Evolutionary conservation across 37 sponge, comb jelly and placozoan species (phyloP).

Genomic region (Spongilla lacustris): DNA sequence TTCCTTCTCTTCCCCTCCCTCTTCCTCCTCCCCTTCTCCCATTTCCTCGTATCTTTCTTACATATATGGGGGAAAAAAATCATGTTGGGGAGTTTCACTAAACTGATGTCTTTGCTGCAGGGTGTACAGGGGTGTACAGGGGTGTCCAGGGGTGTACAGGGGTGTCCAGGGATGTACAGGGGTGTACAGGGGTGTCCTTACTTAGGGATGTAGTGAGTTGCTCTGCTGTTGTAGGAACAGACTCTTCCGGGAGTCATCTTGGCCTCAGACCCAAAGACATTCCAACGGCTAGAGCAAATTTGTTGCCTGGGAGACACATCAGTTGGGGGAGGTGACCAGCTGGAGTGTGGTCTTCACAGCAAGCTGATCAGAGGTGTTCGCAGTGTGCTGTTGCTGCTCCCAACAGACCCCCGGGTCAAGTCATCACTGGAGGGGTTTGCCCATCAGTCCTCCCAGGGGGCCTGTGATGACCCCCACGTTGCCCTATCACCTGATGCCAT

Average conservation of each 20-base stretch:
- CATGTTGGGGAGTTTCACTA: too few species aligned
- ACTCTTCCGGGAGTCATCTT: slow-evolving; percentile 74
- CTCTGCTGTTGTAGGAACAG: slow-evolving; percentile 49
- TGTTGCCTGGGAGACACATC: slow-evolving; percentile 35
- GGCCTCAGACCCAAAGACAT: slow-evolving; percentile 36
- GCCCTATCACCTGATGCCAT: slow-evolving; percentile 33
- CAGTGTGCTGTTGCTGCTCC: slow-evolving; percentile 72
- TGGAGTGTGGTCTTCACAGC: not conserved
- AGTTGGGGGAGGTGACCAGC: not conserved
- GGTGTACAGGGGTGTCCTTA: too few species aligned
- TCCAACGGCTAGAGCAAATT: slow-evolving; percentile 71
- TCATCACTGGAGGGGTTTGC: slow-evolving; percentile 50
- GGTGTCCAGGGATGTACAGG: too few species aligned
- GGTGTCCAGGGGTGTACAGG: too few species aligned
- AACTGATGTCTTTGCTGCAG: too few species aligned
- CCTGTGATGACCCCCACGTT: slow-evolving; percentile 32
- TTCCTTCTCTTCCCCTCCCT: too few species aligned
- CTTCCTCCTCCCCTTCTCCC: too few species aligned
- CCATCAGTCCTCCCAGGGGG: slow-evolving; percentile 30
- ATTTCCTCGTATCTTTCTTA: too few species aligned
- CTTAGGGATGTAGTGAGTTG: not conserved
- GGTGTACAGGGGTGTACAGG: too few species aligned
- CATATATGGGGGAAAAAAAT: too few species aligned
- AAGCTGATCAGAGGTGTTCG: slow-evolving; percentile 51
- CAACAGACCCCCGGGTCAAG: slow-evolving; percentile 55